phyloP scores from a whole-genome alignment of 1,140 invertebrate species.

The Apis mellifera region Amel_HAv3.1 CM009931.2:941501-942000 shows the following conservation, averaged over 20 bases:
- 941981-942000: too few relatives aligned
- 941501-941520: too few relatives aligned
- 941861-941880: not conserved
- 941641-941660: not conserved
- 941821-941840: not conserved
- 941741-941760: too few relatives aligned
- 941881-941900: not conserved
- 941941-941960: too few relatives aligned
- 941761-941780: not conserved
- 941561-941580: too few relatives aligned
- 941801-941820: not conserved
- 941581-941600: too few relatives aligned
- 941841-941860: not conserved
- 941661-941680: not conserved
- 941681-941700: not conserved
- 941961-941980: too few relatives aligned
- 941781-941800: not conserved
- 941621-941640: not conserved
- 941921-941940: too few relatives aligned
- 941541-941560: too few relatives aligned
- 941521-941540: too few relatives aligned
- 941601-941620: too few relatives aligned
- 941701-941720: not conserved
- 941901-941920: not conserved
- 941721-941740: too few relatives aligned